Evolutionary conservation across 2,113 vertebrate species (phyloP), one percentile per base, ranked within the genome.

Genomic region (Tupaia tana): DNA sequence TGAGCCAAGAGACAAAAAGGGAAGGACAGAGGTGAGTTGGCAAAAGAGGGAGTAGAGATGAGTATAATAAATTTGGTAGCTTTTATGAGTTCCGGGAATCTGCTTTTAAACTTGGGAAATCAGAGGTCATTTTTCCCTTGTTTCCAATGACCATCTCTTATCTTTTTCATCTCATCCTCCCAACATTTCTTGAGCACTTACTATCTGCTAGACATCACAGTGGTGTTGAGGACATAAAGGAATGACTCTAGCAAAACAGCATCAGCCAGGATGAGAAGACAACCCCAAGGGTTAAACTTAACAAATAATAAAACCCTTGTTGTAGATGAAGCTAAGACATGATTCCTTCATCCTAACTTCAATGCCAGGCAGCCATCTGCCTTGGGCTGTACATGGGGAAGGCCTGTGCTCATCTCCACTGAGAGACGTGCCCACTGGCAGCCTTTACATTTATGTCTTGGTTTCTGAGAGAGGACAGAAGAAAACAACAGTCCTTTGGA

Each of bases 11-110:
- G 19, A 7, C 22, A 11, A 6, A 7, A n/a, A 25, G 43, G 16
- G 43, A 67, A 54, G 29, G 43, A 31, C n/a, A 34, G 0, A 14
- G 24, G 7, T 8, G 22, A 66, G n/a, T 11, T 31, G 70, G 79
- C 73, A 82, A 56, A 34, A 19, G 1, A 10, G 24, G 20, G 12
- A 22, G 11, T 7, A 25, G 13, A 64, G n/a, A 54, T 2, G 3
- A 7, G 19, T 15, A n/a, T 24, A 20, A 20, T 19, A 1, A 6
- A 14, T 1, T 1, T 7, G 10, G 43, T 15, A 6, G 29, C 11
- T 81, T 88, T 71, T 43, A 12, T 6, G 22, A 27, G n/a, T 29
- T 4, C 52, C 29, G 54, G 61, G 24, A 63, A 34, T 67, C 56
- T 20, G 6, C 27, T 24, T 61, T 90, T 52, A 71, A 64, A 73